These are phyloP conservation scores for Muscicapa comitata DNA, from an alignment of 2,797 vertebrate species.

Conservation along the genomic window DNA sequence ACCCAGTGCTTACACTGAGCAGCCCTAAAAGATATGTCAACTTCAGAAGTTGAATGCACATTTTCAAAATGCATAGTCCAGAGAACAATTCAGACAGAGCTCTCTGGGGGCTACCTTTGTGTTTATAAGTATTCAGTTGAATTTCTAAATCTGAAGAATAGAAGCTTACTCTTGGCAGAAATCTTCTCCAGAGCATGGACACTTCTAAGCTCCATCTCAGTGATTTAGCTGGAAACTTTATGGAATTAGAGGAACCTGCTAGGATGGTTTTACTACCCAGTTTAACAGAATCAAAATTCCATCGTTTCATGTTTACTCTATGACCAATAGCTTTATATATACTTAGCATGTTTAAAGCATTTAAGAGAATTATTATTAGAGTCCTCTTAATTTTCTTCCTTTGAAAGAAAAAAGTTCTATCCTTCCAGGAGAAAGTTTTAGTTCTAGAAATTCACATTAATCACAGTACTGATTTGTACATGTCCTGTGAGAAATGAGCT, in stretches of 20 bases:
- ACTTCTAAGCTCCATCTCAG: not conserved
- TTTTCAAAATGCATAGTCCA: not conserved
- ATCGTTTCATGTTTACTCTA: not conserved
- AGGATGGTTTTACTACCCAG: not conserved
- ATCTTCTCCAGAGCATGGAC: not conserved
- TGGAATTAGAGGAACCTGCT: not conserved
- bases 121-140: not conserved
- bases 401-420: not conserved
- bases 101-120: not conserved
- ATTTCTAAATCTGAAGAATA: not conserved
- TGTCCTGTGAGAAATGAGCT: not conserved
- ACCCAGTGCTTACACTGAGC: not conserved
- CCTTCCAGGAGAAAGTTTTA: not conserved
- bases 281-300: not conserved
- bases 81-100: not conserved
- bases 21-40: not conserved
- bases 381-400: not conserved
- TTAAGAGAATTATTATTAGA: not conserved
- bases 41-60: not conserved
- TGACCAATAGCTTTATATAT: not conserved
- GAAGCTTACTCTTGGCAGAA: not conserved
- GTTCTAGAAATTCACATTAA: not conserved
- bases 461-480: not conserved
- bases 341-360: not conserved
- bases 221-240: not conserved